Evolutionary conservation across 2,113 vertebrate genomes (phyloP), one percentile per base, ranked within the genome.

Genomic region (Tinamus guttatus): DNA sequence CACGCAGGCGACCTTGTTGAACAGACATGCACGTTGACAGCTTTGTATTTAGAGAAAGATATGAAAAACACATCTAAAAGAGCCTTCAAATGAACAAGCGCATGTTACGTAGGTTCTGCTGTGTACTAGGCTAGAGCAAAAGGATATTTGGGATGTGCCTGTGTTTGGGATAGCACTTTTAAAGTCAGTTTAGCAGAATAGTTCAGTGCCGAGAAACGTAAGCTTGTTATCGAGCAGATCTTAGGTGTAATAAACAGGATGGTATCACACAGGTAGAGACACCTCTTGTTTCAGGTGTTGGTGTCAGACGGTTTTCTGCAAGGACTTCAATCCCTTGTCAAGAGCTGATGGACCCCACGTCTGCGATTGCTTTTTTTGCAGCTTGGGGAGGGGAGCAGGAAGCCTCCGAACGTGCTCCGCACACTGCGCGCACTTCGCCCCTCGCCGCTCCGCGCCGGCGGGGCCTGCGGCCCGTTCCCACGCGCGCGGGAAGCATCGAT

Each of bases 401-500:
- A 92, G 63, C 67, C 81, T 70, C 87, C 60, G 90, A n/a, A 63
- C 76, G 62, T 10, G 7, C 69, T 84, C 52, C 7, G 0, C 1
- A 0, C 5, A 25, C 3, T 27, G 32, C 4, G 25, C 64, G 14
- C 49, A n/a, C 2, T 27, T 32, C 3, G 25, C 69, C 18, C n/a
- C n/a, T n/a, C n/a, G n/a, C n/a, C n/a, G n/a, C n/a, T n/a, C 49
- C 67, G 78, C 12, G 34, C 80, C 75, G 63, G 49, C 84, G 81
- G 40, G 75, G 17, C 18, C n/a, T 74, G 49, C 85, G 84, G 77
- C 62, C 88, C 83, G 93, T 90, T 76, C 69, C 36, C 85, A 75
- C 75, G 78, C 18, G 74, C 79, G 21, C 95, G 93, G 97, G 92
- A 94, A 89, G 90, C 87, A 75, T 93, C 83, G 97, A 97, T 86